Evolutionary conservation across 1,140 invertebrate species (phyloP).

Genomic region (Trichomalopsis sarcophagae): DNA sequence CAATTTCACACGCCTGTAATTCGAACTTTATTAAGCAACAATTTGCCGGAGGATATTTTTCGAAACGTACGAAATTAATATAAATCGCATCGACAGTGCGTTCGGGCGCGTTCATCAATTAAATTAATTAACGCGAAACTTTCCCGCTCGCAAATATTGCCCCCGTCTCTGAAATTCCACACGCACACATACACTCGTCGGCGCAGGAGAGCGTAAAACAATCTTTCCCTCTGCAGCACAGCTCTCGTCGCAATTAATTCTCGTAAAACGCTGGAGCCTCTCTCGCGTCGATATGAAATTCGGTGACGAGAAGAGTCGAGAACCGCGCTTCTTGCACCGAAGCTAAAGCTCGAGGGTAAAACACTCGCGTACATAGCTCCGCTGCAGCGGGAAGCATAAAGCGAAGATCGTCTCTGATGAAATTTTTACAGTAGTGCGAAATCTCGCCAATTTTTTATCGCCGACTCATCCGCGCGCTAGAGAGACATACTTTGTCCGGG

Average conservation of each 20-base stretch:
- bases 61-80: too few species aligned
- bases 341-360: too few species aligned
- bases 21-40: too few species aligned
- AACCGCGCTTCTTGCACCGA: neutral
- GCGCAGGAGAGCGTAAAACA: neutral
- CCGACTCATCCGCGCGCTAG: neutral
- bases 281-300: neutral
- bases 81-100: neutral
- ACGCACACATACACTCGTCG: too few species aligned
- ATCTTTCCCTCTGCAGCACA: neutral
- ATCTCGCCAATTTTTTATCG: constrained; percentile 47
- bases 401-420: constrained; percentile 18
- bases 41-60: too few species aligned
- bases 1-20: too few species aligned
- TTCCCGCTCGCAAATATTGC: neutral
- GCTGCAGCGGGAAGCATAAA: constrained; percentile 8
- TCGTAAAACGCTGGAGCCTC: neutral
- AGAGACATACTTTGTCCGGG: constrained; percentile 40
- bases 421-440: constrained; percentile 46
- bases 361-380: neutral
- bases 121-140: constrained; percentile 7
- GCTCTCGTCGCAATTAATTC: neutral
- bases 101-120: neutral
- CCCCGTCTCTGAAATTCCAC: too few species aligned
- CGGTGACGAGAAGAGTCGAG: neutral